A percentile compares a stretch with the other conserved stretches of the same genome.
Evolutionary conservation across 2,113 vertebrate genomes (phyloP).

Genomic region (Bubo bubo): DNA sequence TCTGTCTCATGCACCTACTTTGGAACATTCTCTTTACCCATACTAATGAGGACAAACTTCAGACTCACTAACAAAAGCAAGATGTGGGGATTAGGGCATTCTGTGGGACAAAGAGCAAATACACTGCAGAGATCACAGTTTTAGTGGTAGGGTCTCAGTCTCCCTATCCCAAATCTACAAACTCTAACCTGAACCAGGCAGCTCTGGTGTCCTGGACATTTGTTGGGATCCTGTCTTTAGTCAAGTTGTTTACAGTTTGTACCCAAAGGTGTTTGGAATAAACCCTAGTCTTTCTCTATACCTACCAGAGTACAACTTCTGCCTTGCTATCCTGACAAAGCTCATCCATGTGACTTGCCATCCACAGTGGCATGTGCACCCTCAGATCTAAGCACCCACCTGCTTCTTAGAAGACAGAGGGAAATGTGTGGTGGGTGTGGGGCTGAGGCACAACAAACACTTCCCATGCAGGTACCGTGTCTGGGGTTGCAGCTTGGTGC

Average conservation of each 20-base stretch:
- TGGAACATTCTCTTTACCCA: background rate
- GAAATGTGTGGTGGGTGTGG: background rate
- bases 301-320: background rate
- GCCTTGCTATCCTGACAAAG: background rate
- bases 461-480: fast-evolving
- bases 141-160: background rate
- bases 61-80: background rate
- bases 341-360: fast-evolving
- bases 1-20: background rate
- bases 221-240: background rate
- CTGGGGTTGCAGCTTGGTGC: background rate
- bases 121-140: background rate
- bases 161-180: background rate
- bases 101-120: background rate
- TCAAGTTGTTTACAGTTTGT: background rate
- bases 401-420: background rate
- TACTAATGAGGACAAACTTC: background rate
- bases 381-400: background rate
- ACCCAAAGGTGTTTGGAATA: background rate
- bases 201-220: background rate
- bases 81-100: background rate
- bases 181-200: background rate
- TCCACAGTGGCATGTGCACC: fast-evolving
- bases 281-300: background rate
- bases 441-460: background rate